Evolutionary conservation across 2,888 invertebrate species (phyloP), one percentile per base, ranked within the genome.

Genomic region (Dinocampus coccinellae): DNA sequence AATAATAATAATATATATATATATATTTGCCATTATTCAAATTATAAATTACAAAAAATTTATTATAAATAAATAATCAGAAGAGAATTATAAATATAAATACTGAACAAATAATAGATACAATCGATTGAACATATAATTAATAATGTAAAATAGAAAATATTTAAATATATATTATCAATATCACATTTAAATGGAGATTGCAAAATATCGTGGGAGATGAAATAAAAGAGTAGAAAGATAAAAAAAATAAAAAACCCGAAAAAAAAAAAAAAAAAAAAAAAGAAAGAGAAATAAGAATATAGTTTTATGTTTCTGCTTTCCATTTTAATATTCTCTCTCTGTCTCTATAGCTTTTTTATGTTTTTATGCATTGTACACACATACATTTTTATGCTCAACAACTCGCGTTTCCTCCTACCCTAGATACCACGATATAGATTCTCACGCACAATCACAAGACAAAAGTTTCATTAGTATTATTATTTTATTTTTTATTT

Each of bases 191-290:
- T 3, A 16, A 47, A 16, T 47, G 9, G 20, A 47, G 16, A 47
- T 47, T 47, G 47, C 47, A 47, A 47, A 47, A 47, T 47, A 47
- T 47, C 47, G 47, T 47, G 47, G 47, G 47, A 47, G 47, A 47
- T 3, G 47, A 20, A 47, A 47, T 16, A 16, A 20, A 47, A 47
- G 47, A 16, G 16, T 16, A 47, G 16, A 16, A 16, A 47, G 16
- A n/a, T n/a, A 47, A n/a, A 36, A 36, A 9, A 47, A n/a, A 20
- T 16, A 7, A 47, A 16, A n/a, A 47, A 4, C 3, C 7, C 7
- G 7, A 29, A 29, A 29, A 29, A 29, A 3, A 29, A n/a, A n/a
- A n/a, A n/a, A n/a, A n/a, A n/a, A n/a, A n/a, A n/a, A n/a, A n/a
- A 39, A 39, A 39, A n/a, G n/a, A 39, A 11, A 33, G 7, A 33